Evolutionary conservation across 1,140 invertebrate species (phyloP).

Genomic region (Panonychus citri): DNA sequence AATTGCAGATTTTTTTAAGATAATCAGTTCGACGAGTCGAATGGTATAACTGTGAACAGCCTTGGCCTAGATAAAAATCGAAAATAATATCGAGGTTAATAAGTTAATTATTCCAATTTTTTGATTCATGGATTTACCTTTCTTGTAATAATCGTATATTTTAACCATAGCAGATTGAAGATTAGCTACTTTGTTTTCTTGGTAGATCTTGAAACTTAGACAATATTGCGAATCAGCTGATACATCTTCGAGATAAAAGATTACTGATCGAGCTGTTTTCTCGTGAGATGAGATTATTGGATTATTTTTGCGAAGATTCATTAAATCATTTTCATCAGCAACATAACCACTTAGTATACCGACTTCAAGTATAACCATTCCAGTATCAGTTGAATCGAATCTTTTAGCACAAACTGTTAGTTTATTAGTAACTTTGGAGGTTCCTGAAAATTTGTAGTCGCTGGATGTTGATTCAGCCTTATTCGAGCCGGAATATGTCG

Average conservation of each 20-base stretch:
- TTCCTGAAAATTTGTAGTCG: not conserved
- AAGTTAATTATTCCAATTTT: not conserved
- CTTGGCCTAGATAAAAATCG: not conserved
- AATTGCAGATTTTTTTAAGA: not conserved
- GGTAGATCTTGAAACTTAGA: slow-evolving; percentile 4
- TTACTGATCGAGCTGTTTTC: not conserved
- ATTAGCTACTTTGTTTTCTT: slow-evolving; percentile 3
- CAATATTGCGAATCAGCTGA: not conserved
- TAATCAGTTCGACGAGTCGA: slow-evolving; percentile 1
- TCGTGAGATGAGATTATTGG: not conserved
- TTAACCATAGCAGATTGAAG: slow-evolving; percentile 7
- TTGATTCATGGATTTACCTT: slow-evolving; percentile 1
- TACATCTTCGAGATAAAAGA: slow-evolving; percentile 7
- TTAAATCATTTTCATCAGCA: slow-evolving; percentile 16
- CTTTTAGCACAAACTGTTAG: slow-evolving; percentile 8
- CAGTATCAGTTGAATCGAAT: not conserved
- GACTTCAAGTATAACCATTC: slow-evolving; percentile 22
- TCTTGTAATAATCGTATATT: slow-evolving; percentile 10
- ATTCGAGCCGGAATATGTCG: not conserved
- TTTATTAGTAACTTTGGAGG: not conserved
- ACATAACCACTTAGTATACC: slow-evolving; percentile 22
- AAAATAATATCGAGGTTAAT: not conserved
- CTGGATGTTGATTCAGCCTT: not conserved
- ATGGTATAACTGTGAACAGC: slow-evolving; percentile 2
- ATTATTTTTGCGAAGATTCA: not conserved